A percentile compares a stretch with the other conserved stretches of the same genome.
Evolutionary conservation across 1,140 invertebrate genomes (phyloP).

Genomic region (Heliconius nattereri): DNA sequence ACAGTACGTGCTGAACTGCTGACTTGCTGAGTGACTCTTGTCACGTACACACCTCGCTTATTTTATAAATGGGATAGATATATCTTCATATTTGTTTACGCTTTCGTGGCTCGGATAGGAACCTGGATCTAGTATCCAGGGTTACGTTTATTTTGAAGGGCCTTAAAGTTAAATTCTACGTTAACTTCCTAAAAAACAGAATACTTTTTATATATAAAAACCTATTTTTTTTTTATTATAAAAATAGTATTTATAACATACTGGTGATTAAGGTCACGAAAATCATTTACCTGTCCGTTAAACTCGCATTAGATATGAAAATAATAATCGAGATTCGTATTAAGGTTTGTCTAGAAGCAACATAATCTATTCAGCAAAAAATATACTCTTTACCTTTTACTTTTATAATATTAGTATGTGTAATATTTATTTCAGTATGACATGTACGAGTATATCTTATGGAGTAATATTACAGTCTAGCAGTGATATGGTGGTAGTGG

Average conservation of each 20-base stretch:
- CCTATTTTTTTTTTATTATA: neutral
- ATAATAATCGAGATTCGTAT: slow-evolving; percentile 2
- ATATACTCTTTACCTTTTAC: too few relatives aligned
- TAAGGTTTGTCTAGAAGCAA: neutral
- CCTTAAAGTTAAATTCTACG: too few relatives aligned
- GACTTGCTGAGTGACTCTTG: neutral
- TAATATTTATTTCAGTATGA: too few relatives aligned
- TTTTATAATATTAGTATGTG: too few relatives aligned
- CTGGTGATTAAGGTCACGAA: slow-evolving; percentile 41
- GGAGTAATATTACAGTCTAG: too few relatives aligned
- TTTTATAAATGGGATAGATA: neutral
- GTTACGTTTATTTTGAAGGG: too few relatives aligned
- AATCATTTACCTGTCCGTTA: slow-evolving; percentile 41
- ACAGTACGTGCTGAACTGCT: neutral
- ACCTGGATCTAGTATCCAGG: too few relatives aligned
- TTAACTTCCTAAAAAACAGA: too few relatives aligned
- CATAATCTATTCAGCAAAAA: too few relatives aligned
- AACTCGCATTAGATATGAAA: slow-evolving; percentile 39
- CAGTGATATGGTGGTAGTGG: too few relatives aligned
- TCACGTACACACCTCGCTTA: neutral
- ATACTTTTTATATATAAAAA: too few relatives aligned
- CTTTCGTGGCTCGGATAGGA: neutral
- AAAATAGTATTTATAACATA: neutral
- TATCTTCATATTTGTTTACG: neutral
- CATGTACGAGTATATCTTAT: too few relatives aligned